Evolutionary conservation across 2,797 vertebrate species (phyloP).

Genomic region (Podargus strigoides): DNA sequence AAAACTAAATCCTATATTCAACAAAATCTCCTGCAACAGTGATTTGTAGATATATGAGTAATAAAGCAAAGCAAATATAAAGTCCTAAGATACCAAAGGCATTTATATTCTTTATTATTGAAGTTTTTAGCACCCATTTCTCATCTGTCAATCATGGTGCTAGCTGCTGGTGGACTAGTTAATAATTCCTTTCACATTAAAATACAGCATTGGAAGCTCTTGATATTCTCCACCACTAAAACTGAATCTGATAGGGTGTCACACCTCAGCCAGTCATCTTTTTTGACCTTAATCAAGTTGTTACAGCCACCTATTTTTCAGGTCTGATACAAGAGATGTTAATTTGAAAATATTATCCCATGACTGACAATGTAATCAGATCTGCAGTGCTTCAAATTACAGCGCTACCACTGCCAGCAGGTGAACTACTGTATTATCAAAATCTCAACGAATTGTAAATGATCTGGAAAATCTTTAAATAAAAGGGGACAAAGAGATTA

Average conservation of each 20-base stretch:
- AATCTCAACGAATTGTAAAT: conserved; percentile 45
- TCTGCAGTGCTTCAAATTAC: background rate
- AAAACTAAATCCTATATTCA: background rate
- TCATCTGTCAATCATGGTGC: background rate
- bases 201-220: background rate
- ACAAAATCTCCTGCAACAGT: background rate
- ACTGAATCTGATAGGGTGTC: background rate
- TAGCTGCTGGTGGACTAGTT: background rate
- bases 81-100: background rate
- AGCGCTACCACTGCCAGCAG: background rate
- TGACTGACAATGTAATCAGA: background rate
- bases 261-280: background rate
- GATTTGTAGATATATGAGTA: background rate
- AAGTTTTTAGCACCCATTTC: background rate
- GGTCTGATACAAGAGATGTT: background rate
- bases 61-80: background rate
- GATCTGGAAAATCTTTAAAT: conserved; percentile 19
- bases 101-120: background rate
- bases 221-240: background rate
- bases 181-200: background rate
- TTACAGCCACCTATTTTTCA: background rate
- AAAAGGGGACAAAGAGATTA: conserved; percentile 13
- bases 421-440: conserved; percentile 21
- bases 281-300: background rate
- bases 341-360: background rate